These are phyloP conservation scores for Premnoplex brunnescens DNA, from an alignment of 2,797 vertebrate genomes.

Conservation along the genomic window DNA sequence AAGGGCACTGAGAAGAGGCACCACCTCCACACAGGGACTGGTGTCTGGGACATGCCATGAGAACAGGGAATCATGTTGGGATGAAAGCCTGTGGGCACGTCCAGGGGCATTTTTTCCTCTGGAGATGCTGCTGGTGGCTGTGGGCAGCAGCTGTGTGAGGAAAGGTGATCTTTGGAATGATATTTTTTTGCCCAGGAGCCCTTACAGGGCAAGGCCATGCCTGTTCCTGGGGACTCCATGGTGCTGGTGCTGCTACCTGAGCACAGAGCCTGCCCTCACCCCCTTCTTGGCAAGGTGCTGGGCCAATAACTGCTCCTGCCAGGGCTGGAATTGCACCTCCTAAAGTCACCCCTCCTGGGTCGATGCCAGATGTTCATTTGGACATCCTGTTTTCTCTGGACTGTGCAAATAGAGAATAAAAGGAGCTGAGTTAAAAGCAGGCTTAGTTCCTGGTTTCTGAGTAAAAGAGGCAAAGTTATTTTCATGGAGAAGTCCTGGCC, in stretches of 20 bases:
- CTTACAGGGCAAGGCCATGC: not conserved
- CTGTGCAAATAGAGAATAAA: not conserved
- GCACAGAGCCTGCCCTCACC: not conserved
- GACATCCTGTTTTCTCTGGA: not conserved
- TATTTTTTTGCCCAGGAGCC: not conserved
- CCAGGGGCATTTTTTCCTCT: not conserved
- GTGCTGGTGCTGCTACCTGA: not conserved
- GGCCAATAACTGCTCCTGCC: not conserved
- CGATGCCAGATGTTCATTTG: not conserved
- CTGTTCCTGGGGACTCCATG: rapidly evolving
- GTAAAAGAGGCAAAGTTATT: not conserved
- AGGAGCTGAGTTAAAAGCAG: not conserved
- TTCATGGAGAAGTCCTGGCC: not conserved
- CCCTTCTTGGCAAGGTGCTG: not conserved
- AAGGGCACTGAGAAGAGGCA: not conserved
- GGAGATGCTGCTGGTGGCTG: not conserved
- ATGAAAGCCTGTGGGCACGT: not conserved
- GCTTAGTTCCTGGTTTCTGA: not conserved
- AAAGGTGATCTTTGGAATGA: not conserved
- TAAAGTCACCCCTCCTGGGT: not conserved
- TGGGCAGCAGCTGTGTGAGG: not conserved
- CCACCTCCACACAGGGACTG: not conserved
- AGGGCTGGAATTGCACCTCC: not conserved
- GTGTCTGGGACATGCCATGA: not conserved
- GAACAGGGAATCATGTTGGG: not conserved